phyloP scores from a whole-genome alignment of 2,888 invertebrate genomes.

The Epistrophe grossulariae region DNA sequence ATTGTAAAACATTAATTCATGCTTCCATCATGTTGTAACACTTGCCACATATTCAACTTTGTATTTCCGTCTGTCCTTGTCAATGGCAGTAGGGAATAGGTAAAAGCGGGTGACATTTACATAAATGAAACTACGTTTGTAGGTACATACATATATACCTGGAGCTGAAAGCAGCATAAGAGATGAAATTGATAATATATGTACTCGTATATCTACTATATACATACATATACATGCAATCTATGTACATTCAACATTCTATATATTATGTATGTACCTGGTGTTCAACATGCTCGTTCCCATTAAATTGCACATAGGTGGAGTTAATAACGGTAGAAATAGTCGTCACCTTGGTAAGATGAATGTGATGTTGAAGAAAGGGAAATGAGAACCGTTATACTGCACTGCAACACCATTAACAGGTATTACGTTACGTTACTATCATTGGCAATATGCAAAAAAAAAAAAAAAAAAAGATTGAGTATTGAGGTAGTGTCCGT shows the following conservation, averaged over 20 bases:
- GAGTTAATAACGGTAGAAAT: constrained; percentile 17
- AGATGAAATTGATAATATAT: constrained; percentile 13
- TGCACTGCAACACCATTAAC: not conserved
- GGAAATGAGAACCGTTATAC: not conserved
- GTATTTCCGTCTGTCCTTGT: constrained; percentile 18
- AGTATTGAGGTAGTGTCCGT: not conserved
- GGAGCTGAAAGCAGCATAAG: not conserved
- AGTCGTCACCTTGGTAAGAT: too few species aligned
- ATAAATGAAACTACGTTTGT: not conserved
- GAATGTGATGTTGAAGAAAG: not conserved
- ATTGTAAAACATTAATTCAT: constrained; percentile 47
- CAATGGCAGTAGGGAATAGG: not conserved
- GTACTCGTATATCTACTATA: too few species aligned
- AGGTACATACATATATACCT: not conserved
- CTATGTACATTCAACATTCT: not conserved
- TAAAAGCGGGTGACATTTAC: not conserved
- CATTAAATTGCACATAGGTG: constrained; percentile 10
- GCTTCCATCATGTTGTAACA: constrained; percentile 35
- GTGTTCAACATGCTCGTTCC: not conserved
- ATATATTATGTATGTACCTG: not conserved
- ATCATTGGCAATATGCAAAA: not conserved
- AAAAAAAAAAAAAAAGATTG: too few species aligned
- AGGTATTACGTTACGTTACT: not conserved
- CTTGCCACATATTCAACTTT: constrained; percentile 49
- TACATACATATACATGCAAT: not conserved